Base-by-base conservation (phyloP, 2,888 invertebrate species). In the Steromphala cineraria region DNA sequence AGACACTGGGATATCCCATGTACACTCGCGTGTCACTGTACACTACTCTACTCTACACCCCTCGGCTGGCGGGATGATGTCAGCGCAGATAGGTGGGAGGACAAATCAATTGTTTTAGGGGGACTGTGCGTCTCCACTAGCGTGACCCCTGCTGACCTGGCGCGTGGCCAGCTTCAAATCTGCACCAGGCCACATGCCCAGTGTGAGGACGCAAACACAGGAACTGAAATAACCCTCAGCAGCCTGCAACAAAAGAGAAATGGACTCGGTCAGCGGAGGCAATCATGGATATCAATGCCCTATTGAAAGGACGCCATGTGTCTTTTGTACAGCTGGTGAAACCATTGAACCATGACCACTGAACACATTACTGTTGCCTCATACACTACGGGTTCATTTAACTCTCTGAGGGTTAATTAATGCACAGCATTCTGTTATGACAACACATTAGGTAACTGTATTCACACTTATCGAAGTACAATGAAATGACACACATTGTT, bases 181-280 rank as follows among this genome's bases (percentile, higher is more conserved):
- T 46, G 52, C 75, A 75, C 46, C 24, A 24, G 52, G 24, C 75
- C 75, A 46, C 52, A 75, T 75, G 75, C 75, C 36, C 24, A 21
- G 46, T 52, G 46, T 52, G 52, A 40, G 75, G 75, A 75, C 52
- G 75, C 52, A 75, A 75, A 75, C 75, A 75, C 28, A 21, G 24
- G 46, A 40, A 40, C 52, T 24, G 52, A 75, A 75, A 52, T 52
- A 75, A 24, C 24, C 52, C 21, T 15, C 46, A 52, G 36, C 24
- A 52, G 52, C 52, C 75, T 75, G 52, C 24, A 75, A 75, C 40
- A 75, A 75, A 75, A 75, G 24, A 75, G 52, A 75, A 52, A 75
- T 24, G 53, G 46, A 74, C 24, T 52, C 52, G 52, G 75, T 75
- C 75, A 75, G 24, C 52, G 52, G 36, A 75, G 53, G 19, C 52